Evolutionary conservation across 2,113 vertebrate species (phyloP).

Genomic region (Drymodes brunneopygia): DNA sequence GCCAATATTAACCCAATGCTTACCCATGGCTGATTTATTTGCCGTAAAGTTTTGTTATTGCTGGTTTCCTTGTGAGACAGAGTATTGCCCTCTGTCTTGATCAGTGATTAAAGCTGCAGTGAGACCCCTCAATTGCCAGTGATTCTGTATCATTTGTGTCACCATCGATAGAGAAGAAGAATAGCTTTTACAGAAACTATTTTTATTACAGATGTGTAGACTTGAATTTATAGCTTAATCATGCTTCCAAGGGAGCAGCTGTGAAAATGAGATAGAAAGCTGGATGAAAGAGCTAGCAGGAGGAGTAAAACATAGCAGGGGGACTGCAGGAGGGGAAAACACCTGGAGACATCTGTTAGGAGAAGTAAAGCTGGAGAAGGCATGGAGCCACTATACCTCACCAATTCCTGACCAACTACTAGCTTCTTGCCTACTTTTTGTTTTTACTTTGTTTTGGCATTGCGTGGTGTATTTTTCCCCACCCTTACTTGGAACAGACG

Average conservation of each 20-base stretch:
- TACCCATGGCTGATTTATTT: slow-evolving; percentile 7
- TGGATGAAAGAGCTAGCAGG: slow-evolving; percentile 40
- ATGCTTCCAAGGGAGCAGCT: slow-evolving; percentile 47
- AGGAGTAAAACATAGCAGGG: not conserved
- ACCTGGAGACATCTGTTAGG: not conserved
- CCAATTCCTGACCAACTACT: not conserved
- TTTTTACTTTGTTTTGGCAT: not conserved
- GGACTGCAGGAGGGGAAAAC: not conserved
- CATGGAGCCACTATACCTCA: not conserved
- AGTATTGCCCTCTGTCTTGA: not conserved
- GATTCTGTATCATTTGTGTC: not conserved
- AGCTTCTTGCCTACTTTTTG: not conserved
- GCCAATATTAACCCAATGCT: not conserved
- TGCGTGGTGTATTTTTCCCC: not conserved
- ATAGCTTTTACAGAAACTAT: slow-evolving; percentile 5
- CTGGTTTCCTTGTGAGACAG: not conserved
- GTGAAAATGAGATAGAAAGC: slow-evolving; percentile 55
- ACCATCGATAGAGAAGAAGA: not conserved
- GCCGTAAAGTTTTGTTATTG: not conserved
- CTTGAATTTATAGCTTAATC: slow-evolving; percentile 31
- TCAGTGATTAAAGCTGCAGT: not conserved
- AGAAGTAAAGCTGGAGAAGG: not conserved
- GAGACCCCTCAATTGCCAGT: not conserved
- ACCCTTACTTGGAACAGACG: not conserved
- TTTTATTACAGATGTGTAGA: slow-evolving; percentile 49